Conservation (phyloP, 2,888 invertebrate genomes). For the Rhyacophila evoluta region DNA sequence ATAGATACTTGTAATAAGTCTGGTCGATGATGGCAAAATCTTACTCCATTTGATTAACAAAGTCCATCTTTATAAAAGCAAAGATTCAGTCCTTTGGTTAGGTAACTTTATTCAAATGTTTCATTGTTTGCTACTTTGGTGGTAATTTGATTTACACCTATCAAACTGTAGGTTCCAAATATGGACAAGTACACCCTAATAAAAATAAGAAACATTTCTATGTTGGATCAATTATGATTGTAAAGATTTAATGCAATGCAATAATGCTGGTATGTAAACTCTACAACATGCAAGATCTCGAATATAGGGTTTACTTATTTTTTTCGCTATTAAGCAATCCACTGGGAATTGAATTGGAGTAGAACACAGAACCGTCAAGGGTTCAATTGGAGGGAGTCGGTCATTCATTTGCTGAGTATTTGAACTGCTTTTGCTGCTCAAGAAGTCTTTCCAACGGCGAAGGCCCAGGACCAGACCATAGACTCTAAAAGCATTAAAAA, state of each 20-base stretch:
- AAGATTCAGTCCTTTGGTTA: too few relatives aligned
- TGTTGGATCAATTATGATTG: background rate
- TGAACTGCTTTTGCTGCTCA: conserved; percentile 82
- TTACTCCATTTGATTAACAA: too few relatives aligned
- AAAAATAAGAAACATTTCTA: background rate
- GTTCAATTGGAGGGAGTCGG: background rate
- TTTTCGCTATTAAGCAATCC: background rate
- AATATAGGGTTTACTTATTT: background rate
- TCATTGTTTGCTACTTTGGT: background rate
- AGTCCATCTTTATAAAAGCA: too few relatives aligned
- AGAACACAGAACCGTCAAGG: background rate
- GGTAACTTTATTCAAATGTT: background rate
- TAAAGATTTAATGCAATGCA: background rate
- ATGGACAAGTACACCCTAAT: background rate
- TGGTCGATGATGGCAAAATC: too few relatives aligned
- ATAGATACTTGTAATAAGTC: too few relatives aligned
- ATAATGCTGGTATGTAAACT: background rate
- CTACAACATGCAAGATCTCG: background rate
- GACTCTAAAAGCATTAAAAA: conserved; percentile 70
- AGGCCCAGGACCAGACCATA: conserved; percentile 83
- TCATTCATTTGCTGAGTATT: conserved; percentile 59
- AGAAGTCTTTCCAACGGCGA: conserved; percentile 83
- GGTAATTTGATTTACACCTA: background rate
- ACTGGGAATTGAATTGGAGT: background rate
- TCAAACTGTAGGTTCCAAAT: background rate